Evolutionary conservation across 1,140 invertebrate genomes (phyloP).

Genomic region (Eupeodes corollae): DNA sequence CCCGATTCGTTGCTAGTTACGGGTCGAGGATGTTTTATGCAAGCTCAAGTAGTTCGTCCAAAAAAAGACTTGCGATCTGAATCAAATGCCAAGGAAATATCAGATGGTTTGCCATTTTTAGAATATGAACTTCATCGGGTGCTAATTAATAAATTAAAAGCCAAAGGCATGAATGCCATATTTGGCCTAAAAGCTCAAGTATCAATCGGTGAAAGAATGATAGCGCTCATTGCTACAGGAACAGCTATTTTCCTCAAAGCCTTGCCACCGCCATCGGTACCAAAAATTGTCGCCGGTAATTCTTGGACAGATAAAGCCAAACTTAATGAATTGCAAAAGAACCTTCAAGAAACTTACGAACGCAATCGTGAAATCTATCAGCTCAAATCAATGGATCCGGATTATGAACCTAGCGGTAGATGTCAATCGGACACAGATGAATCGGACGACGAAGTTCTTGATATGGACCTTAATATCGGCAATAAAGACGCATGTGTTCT

Average conservation of each 20-base stretch:
- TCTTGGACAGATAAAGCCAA: conserved; percentile 50
- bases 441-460: conserved; percentile 59
- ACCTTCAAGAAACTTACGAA: conserved; percentile 52
- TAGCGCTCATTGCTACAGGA: conserved; percentile 79
- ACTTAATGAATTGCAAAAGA: conserved; percentile 51
- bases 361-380: conserved; percentile 59
- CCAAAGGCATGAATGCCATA: conserved; percentile 89
- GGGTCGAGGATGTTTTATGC: conserved; percentile 62
- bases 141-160: conserved; percentile 79
- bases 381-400: conserved; percentile 40
- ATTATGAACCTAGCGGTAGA: conserved; percentile 9
- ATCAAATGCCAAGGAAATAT: conserved; percentile 86
- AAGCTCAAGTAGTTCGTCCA: conserved; percentile 65
- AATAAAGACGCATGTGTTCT: conserved; percentile 76
- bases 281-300: conserved; percentile 53
- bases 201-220: conserved; percentile 74
- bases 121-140: conserved; percentile 92
- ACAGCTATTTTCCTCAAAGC: conserved; percentile 69
- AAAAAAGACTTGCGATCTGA: conserved; percentile 74
- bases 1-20: conserved; percentile 59
- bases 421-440: conserved; percentile 51
- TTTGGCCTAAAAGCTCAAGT: conserved; percentile 77
- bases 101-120: conserved; percentile 82
- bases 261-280: conserved; percentile 57
- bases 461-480: conserved; percentile 62